Conservation (phyloP, 2,113 vertebrate genomes). For the Anser cygnoides region DNA sequence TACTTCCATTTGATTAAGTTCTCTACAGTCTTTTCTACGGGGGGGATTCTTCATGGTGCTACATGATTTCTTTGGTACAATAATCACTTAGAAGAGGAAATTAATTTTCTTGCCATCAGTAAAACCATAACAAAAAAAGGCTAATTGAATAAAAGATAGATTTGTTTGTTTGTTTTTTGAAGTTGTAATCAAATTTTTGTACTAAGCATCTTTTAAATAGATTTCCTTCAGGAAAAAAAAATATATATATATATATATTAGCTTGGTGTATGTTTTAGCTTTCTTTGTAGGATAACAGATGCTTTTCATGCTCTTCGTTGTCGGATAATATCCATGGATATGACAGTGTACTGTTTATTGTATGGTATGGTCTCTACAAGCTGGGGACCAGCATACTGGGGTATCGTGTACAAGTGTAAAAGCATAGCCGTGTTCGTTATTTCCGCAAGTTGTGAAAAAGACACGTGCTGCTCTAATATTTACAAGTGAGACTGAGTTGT, state of each 20-base stretch:
- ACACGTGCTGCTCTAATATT: rapidly evolving
- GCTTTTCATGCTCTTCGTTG: not conserved
- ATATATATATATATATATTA: not conserved
- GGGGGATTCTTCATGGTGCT: not conserved
- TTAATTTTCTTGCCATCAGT: not conserved
- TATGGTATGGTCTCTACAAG: rapidly evolving
- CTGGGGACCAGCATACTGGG: not conserved
- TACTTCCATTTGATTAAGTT: slow-evolving; percentile 43
- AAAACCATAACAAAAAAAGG: not conserved
- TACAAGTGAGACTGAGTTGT: not conserved
- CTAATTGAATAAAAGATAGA: not conserved
- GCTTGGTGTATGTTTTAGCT: not conserved
- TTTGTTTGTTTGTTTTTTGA: not conserved
- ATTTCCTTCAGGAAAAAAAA: not conserved
- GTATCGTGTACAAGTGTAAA: not conserved
- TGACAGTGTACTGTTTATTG: not conserved
- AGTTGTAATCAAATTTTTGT: not conserved
- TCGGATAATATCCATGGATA: not conserved
- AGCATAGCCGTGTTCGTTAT: not conserved
- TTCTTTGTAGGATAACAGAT: not conserved
- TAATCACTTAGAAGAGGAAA: slow-evolving; percentile 8
- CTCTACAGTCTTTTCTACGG: slow-evolving; percentile 5
- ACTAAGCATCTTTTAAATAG: not conserved
- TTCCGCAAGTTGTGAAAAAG: not conserved
- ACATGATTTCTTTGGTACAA: not conserved